Evolutionary conservation across 2,888 invertebrate species (phyloP).

Genomic region (Apamea monoglypha): DNA sequence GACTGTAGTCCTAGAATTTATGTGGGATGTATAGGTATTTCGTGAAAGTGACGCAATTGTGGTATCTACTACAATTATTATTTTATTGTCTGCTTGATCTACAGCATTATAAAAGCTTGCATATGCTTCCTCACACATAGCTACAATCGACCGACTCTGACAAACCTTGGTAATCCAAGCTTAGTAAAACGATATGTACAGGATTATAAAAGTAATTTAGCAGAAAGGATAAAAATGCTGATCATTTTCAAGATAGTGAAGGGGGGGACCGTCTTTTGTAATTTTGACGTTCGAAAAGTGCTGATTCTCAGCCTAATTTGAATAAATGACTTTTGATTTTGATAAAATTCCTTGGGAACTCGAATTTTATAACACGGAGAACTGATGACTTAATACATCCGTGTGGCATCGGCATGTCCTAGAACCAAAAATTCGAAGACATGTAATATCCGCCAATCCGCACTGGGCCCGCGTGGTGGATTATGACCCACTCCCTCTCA

Average conservation of each 20-base stretch:
- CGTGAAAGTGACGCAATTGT: slow-evolving; percentile 21
- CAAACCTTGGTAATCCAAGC: not conserved
- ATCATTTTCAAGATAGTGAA: not conserved
- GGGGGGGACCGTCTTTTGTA: too few relatives aligned
- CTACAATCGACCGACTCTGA: not conserved
- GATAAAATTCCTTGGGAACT: not conserved
- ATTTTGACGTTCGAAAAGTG: too few relatives aligned
- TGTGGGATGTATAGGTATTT: not conserved
- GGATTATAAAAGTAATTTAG: not conserved
- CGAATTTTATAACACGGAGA: not conserved
- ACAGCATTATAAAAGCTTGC: not conserved
- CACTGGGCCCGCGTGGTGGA: too few relatives aligned
- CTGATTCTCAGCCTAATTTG: too few relatives aligned
- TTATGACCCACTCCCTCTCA: too few relatives aligned
- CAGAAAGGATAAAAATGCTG: not conserved
- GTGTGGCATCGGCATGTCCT: too few relatives aligned
- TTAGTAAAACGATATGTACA: not conserved
- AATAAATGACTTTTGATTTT: too few relatives aligned
- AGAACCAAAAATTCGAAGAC: too few relatives aligned
- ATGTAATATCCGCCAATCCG: too few relatives aligned
- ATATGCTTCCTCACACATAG: not conserved
- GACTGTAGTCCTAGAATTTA: slow-evolving; percentile 23
- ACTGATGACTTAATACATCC: not conserved
- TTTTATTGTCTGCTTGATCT: not conserved
- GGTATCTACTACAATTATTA: not conserved